These are phyloP conservation scores for Neomorphus geoffroyi DNA, from an alignment of 2,797 vertebrate species.

Conservation along the genomic window DNA sequence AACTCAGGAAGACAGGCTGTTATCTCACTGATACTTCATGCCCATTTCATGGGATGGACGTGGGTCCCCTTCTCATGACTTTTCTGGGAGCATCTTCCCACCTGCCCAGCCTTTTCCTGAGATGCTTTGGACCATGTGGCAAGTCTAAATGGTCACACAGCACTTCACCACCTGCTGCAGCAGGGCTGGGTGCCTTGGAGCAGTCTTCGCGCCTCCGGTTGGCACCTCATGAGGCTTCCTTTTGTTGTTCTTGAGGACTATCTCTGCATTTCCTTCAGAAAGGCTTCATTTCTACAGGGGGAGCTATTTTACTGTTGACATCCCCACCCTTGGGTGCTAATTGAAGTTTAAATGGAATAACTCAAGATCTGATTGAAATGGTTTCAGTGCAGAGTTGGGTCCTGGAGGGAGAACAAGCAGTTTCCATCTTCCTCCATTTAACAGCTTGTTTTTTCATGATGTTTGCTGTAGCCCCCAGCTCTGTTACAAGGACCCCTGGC, in stretches of 20 bases:
- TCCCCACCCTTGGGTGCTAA: too few species aligned
- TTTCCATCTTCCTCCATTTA: background rate
- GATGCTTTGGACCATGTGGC: background rate
- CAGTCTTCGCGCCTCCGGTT: background rate
- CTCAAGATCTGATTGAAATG: background rate
- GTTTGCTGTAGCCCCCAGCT: background rate
- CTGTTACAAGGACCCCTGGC: background rate
- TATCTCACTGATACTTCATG: background rate
- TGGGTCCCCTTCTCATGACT: background rate
- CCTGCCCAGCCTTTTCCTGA: background rate
- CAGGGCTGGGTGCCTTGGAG: background rate
- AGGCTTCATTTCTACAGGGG: background rate
- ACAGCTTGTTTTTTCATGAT: background rate
- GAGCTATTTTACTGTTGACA: background rate
- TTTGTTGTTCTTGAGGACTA: background rate
- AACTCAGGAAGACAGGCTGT: background rate
- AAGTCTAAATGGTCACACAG: background rate
- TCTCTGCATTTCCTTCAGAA: background rate
- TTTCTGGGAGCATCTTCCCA: background rate
- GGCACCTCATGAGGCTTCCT: background rate
- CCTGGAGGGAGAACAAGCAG: background rate
- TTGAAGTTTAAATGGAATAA: background rate
- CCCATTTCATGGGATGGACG: background rate
- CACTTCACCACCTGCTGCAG: background rate
- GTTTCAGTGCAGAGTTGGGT: background rate